Conservation (phyloP, 2,797 vertebrate species). For the Semaprochilodus insignis region DNA sequence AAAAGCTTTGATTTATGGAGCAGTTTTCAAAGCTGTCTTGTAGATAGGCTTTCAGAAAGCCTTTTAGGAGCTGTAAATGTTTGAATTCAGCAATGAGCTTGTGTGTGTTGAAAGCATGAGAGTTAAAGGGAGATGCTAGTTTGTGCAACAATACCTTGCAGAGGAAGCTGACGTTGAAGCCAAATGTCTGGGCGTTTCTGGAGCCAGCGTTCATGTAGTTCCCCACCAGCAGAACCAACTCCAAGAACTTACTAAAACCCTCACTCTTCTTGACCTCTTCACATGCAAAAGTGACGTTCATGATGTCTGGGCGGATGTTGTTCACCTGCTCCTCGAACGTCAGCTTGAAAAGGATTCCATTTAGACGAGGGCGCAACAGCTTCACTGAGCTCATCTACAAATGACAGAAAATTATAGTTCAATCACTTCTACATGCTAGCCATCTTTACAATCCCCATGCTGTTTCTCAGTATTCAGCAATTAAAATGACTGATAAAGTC, state of each 20-base stretch:
- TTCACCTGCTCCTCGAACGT: constrained; percentile 96
- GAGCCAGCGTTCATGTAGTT: constrained; percentile 99
- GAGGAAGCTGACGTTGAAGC: constrained; percentile 94
- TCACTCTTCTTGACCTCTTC: constrained; percentile 97
- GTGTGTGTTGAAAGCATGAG: background rate
- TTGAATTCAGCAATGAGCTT: background rate
- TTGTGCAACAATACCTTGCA: constrained; percentile 89
- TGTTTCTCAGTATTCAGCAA: background rate
- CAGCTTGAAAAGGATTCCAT: constrained; percentile 92
- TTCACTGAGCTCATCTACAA: constrained; percentile 95
- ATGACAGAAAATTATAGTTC: background rate
- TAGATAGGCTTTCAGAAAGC: background rate
- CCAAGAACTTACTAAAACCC: constrained; percentile 86
- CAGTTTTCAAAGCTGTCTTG: background rate
- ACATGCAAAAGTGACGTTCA: constrained; percentile 94
- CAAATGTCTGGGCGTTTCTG: constrained; percentile 94
- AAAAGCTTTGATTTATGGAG: background rate
- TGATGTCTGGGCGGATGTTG: constrained; percentile 95
- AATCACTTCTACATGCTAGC: background rate
- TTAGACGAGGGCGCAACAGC: constrained; percentile 89
- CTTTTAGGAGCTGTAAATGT: background rate
- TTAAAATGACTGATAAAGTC: background rate
- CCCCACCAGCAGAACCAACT: constrained; percentile 90
- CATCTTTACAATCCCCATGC: background rate
- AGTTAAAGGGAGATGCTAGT: constrained; percentile 55